phyloP scores from a whole-genome alignment of 2,888 invertebrate species.

The Encarsia formosa region DNA sequence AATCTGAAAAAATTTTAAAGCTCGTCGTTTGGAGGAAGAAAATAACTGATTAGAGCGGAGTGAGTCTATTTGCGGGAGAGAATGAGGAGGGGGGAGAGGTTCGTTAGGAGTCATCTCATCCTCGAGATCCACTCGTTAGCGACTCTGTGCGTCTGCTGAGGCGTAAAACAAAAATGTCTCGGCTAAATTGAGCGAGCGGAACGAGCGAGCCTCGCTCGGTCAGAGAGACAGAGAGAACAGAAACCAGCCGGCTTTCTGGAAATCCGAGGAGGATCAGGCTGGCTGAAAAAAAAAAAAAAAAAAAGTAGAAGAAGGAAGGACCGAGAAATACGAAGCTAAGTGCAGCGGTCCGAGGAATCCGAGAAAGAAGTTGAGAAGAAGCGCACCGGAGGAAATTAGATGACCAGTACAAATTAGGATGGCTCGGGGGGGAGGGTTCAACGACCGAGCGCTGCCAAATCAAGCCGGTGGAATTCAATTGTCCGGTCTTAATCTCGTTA shows the following conservation, averaged over 20 bases:
- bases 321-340: conserved; percentile 1
- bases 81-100: conserved; percentile 12
- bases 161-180: conserved; percentile 39
- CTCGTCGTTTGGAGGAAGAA: no score
- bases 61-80: no score
- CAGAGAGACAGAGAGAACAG: background rate
- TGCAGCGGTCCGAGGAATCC: conserved; percentile 3
- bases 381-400: conserved; percentile 6
- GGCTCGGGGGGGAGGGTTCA: no score
- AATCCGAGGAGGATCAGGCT: conserved; percentile 25
- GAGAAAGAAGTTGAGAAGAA: background rate
- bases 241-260: background rate
- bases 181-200: conserved; percentile 38
- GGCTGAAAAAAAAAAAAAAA: background rate
- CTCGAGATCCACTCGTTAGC: conserved; percentile 37
- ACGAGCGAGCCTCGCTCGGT: background rate
- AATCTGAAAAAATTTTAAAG: no score
- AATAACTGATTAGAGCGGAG: no score
- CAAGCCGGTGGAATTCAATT: no score
- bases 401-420: conserved; percentile 1
- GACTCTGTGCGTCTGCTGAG: conserved; percentile 28
- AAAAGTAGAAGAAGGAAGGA: background rate
- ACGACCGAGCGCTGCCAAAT: no score
- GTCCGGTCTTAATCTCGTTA: no score
- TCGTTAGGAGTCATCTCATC: conserved; percentile 32